Conservation (phyloP, 2,888 invertebrate genomes). For the Bombylius major region DNA sequence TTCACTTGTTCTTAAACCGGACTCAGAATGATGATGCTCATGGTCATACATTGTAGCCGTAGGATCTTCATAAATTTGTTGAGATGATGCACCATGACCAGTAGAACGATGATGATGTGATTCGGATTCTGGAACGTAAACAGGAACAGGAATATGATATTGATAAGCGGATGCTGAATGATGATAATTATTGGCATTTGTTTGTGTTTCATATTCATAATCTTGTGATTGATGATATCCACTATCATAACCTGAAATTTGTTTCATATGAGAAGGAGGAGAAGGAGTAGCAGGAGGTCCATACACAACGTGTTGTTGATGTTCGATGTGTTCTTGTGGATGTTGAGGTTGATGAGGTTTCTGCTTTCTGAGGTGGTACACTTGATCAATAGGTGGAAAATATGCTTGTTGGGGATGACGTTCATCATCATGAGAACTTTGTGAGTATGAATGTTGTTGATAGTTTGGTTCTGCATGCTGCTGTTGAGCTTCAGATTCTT, state of each 20-base stretch:
- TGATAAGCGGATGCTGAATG: neutral
- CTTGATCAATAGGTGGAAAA: constrained; percentile 1
- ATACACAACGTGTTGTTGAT: neutral
- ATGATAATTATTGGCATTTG: neutral
- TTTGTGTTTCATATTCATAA: constrained; percentile 1
- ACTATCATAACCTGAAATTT: neutral
- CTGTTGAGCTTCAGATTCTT: constrained; percentile 24
- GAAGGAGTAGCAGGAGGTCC: neutral
- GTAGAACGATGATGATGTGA: neutral
- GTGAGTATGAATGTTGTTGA: constrained; percentile 7
- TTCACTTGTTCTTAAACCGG: constrained; percentile 20
- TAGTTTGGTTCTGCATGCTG: constrained; percentile 6
- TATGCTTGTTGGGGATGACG: neutral
- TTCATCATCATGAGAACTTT: neutral
- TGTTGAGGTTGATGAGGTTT: neutral
- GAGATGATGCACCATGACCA: neutral
- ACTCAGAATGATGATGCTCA: neutral
- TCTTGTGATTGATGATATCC: neutral
- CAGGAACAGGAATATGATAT: neutral
- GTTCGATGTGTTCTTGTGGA: neutral
- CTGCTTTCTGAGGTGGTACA: neutral
- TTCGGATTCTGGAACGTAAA: neutral
- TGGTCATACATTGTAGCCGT: neutral
- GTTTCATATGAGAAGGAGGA: neutral
- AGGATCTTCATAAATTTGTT: constrained; percentile 1